Base-by-base conservation (phyloP, 2,113 vertebrate genomes). In the Propithecus coquereli region DNA sequence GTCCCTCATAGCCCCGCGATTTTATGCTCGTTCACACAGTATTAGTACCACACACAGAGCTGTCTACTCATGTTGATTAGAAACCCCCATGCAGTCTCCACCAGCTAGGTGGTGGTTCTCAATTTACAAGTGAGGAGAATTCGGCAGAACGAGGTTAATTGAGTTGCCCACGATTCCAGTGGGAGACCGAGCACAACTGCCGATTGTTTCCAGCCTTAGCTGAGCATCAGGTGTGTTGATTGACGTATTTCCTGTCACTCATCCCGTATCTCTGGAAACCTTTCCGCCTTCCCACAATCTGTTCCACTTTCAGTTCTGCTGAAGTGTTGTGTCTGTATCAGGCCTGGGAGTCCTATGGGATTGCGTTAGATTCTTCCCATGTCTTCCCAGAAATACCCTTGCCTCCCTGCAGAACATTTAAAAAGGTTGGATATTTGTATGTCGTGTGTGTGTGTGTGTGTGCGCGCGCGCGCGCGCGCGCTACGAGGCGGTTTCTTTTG, bases 91-190 rank as follows among this genome's bases (percentile, higher is more conserved):
- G 63, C 93, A 92, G 11, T 92, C 68, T 85, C 85, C 79, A 76
- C 91, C n/a, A 74, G 83, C 93, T 77, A 87, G 87, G 76, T 95
- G 87, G 71, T 68, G 83, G 40, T 82, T n/a, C 74, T 93, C 86
- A 83, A 85, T 96, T 97, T 91, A 73, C 66, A 93, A 73, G 91
- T 96, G 95, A 80, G 54, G 86, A 89, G 83, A 87, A 94, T 87
- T 79, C 77, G 40, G 79, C 61, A 91, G 93, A 96, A 91, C 96
- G 83, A 97, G 97, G 97, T 96, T 97, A 98, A 97, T 97, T 96
- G 97, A 97, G 95, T 96, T 97, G 95, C 91, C 83, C 65, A 59
- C 43, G 57, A 81, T 89, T 80, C 93, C 20, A 0, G 1, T 85
- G 97, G 97, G 95, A 97, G 80, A 70, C 70, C 52, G 87, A 95